phyloP scores from a whole-genome alignment of 2,888 invertebrate genomes.

The Xanthostigma xanthostigma region DNA sequence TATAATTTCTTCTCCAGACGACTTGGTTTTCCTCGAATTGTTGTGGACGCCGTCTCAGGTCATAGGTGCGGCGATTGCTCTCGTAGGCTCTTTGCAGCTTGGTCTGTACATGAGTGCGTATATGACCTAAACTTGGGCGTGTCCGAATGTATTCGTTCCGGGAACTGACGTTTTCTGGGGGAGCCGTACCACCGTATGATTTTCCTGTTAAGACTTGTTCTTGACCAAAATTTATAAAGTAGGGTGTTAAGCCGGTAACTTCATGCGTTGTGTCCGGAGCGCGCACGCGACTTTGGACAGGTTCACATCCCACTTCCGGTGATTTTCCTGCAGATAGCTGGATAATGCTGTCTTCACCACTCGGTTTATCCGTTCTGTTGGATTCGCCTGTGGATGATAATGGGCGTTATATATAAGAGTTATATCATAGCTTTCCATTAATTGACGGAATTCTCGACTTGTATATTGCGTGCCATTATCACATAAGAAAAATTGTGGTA shows the following conservation, averaged over 20 bases:
- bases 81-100: no score
- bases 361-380: constrained; percentile 1
- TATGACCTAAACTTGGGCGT: no score
- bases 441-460: neutral
- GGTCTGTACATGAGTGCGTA: no score
- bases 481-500: neutral
- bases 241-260: constrained; percentile 7
- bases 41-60: no score
- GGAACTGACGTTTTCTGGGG: no score
- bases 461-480: constrained; percentile 1
- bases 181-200: no score
- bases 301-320: constrained; percentile 7
- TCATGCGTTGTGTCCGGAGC: constrained; percentile 8
- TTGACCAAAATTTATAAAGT: constrained; percentile 8
- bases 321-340: constrained; percentile 8
- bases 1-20: no score
- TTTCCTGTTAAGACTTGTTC: constrained; percentile 8
- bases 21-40: no score
- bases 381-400: constrained; percentile 3
- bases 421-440: neutral
- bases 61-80: no score
- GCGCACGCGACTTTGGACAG: constrained; percentile 6
- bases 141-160: no score
- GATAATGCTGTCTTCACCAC: constrained; percentile 11
- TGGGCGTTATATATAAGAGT: neutral